A percentile compares a stretch with the other conserved stretches of the same genome.
phyloP scores from a whole-genome alignment of 2,888 invertebrate species.

The Neoaliturus tenellus region DNA sequence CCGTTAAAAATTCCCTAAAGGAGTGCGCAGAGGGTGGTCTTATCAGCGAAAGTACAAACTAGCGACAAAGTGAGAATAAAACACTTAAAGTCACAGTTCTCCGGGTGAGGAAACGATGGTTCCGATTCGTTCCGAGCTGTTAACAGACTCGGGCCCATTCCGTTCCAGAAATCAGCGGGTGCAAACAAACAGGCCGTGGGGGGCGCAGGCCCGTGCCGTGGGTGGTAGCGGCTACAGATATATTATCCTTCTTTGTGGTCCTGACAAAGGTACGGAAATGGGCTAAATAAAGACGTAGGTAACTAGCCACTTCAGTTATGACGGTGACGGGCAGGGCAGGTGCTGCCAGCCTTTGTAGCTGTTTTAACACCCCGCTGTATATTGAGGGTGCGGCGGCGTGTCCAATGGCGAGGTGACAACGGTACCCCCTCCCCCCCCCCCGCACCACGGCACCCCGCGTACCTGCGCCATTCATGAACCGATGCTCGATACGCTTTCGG shows the following conservation, averaged over 20 bases:
- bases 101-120: background rate
- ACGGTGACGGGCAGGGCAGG: constrained; percentile 35
- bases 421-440: constrained; percentile 3
- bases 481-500: constrained; percentile 1
- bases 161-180: constrained; percentile 38
- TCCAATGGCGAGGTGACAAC: constrained; percentile 40
- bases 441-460: background rate
- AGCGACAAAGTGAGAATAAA: constrained; percentile 24
- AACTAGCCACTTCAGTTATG: constrained; percentile 46
- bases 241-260: constrained; percentile 26
- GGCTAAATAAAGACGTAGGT: constrained; percentile 41
- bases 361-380: constrained; percentile 41
- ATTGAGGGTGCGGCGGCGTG: constrained; percentile 40
- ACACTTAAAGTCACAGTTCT: constrained; percentile 18
- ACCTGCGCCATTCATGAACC: constrained; percentile 17
- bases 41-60: background rate
- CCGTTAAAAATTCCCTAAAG: too few species aligned
- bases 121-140: constrained; percentile 35
- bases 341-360: constrained; percentile 32
- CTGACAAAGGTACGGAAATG: constrained; percentile 42
- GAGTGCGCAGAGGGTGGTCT: background rate
- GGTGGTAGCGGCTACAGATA: constrained; percentile 45
- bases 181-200: constrained; percentile 34
- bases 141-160: constrained; percentile 8
- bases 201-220: background rate